Base-by-base conservation (phyloP, 1,140 invertebrate genomes). In the Drosophila hydei region DNA sequence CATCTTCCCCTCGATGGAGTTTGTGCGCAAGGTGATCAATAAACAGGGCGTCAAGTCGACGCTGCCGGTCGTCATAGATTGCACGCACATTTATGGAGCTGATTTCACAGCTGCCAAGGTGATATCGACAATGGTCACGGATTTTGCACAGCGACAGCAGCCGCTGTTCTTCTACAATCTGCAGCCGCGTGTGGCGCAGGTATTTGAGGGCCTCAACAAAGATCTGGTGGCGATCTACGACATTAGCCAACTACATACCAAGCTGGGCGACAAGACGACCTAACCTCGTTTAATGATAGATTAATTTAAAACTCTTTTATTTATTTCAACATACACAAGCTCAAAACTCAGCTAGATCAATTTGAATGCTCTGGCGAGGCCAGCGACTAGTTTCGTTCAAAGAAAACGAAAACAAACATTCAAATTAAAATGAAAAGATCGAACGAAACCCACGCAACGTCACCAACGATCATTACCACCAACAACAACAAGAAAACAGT, bases 1-100 rank as follows among this genome's bases (percentile, higher is more conserved):
- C 0, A 96, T 97, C 81, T 98, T 98, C 92, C 97, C 97, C 1
- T 96, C 96, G 0, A 96, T 97, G 60, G 97, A 97, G 90, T 97
- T 97, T 91, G 94, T 98, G 51, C 93, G 96, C 59, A 94, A 95
- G 69, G 93, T 96, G 27, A 96, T 98, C 18, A 96, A 95, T 19
- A 97, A 97, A 92, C 95, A 95, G 89, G 95, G 95, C 21, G 92
- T 93, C 2, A 92, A 94, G 63, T 93, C 93, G 62, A 93, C 92
- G 2, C 92, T 95, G 19, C 96, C 96, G 4, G 96, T 97, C 3
- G 96, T 97, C 8, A 94, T 97, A 27, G 96, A 97, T 89, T 97
- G 96, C 91, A 95, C 95, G 18, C 95, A 96, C 91, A 96, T 97
- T 63, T 96, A 96, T 91, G 95, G 95, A 43, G 96, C 96, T 12